Conservation (phyloP, 1,140 invertebrate species). For the Hycleus cichorii region DNA sequence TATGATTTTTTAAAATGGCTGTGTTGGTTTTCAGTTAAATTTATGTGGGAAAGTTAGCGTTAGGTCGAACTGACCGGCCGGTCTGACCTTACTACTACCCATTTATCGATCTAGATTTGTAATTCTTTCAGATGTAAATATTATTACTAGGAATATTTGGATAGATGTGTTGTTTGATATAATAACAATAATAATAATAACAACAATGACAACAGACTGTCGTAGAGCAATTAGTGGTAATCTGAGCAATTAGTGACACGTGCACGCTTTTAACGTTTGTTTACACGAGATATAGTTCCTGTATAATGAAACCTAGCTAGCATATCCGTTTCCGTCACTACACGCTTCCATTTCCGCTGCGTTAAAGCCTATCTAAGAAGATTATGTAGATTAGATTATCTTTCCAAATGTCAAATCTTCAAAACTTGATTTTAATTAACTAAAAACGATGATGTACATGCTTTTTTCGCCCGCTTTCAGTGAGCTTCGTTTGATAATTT, state of each 20-base stretch:
- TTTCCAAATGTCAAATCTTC: too few species aligned
- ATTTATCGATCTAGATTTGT: too few species aligned
- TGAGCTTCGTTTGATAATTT: too few species aligned
- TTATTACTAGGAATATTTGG: slow-evolving; percentile 5
- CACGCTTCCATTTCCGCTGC: slow-evolving; percentile 13
- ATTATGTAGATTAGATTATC: slow-evolving; percentile 13
- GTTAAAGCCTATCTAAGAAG: slow-evolving; percentile 10
- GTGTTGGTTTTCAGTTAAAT: too few species aligned
- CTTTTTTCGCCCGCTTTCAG: too few species aligned
- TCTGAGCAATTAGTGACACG: slow-evolving; percentile 24
- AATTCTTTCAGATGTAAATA: neutral
- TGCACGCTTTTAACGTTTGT: slow-evolving; percentile 25
- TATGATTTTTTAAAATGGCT: too few species aligned
- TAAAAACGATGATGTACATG: too few species aligned
- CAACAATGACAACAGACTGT: slow-evolving; percentile 3
- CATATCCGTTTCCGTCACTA: slow-evolving; percentile 12
- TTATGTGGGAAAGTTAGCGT: too few species aligned
- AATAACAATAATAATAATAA: neutral
- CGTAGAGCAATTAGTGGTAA: slow-evolving; percentile 20
- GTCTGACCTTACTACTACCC: too few species aligned
- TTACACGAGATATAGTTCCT: slow-evolving; percentile 18
- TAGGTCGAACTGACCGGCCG: too few species aligned
- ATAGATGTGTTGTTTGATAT: slow-evolving; percentile 7
- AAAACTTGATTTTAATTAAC: too few species aligned
- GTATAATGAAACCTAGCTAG: slow-evolving; percentile 4